Evolutionary conservation across 1,140 invertebrate species (phyloP), one percentile per base, ranked within the genome.

Genomic region (Sycophila sp.): DNA sequence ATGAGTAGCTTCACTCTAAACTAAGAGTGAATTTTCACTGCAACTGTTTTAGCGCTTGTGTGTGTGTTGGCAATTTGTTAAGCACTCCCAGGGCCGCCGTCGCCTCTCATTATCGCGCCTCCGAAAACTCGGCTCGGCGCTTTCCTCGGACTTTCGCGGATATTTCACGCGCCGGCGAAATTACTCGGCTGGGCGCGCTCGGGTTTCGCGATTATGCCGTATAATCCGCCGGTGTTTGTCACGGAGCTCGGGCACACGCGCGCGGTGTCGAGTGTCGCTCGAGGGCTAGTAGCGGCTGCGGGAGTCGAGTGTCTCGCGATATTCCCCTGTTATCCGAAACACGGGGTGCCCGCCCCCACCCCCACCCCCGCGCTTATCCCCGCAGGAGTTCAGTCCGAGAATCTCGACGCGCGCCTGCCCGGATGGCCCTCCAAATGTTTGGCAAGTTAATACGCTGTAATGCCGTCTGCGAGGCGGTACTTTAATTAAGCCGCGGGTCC

Each of bases 261-360:
- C 7, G 42, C 24, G 36, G 55, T 32, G 56, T 45, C 30, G 34
- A 42, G 24, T 51, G 34, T 24, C 47, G n/a, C n/a, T 10, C 15
- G 22, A 26, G n/a, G n/a, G n/a, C n/a, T n/a, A n/a, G n/a, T n/a
- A n/a, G n/a, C n/a, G n/a, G n/a, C n/a, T n/a, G 65, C 63, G 71
- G 78, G 80, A 75, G 77, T 81, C 78, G 80, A 75, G 76, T 81
- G 76, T 80, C 79, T 75, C 77, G 80, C 76, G 80, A 82, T 80
- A 81, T 80, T 79, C 79, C 32, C 72, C 77, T 78, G 81, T 81
- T 81, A 82, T 81, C 79, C 79, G 81, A 81, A 81, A 81, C 81
- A 78, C 77, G 74, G 70, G 76, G n/a, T n/a, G n/a, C n/a, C n/a
- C n/a, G n/a, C n/a, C n/a, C n/a, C n/a, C n/a, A n/a, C n/a, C n/a